Base-by-base conservation (phyloP, 2,888 invertebrate genomes). In the Philaethria dido region DNA sequence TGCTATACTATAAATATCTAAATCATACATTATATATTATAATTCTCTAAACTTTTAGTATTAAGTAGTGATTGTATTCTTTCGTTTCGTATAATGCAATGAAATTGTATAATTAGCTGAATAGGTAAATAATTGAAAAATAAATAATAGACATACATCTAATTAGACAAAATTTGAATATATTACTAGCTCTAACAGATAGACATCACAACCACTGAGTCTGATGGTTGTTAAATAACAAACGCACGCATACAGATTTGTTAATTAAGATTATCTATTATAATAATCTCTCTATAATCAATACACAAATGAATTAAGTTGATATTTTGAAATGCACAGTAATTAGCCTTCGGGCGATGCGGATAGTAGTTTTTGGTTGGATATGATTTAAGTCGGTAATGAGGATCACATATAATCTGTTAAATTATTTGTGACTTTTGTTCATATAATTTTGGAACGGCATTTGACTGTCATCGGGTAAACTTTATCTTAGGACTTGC, bases 241-340 rank as follows among this genome's bases (percentile, higher is more conserved):
- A n/a, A 22, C n/a, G 42, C n/a, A 39, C 42, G 4, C 25, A 42
- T 11, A 57, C 13, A 57, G 9, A 25, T 22, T 42, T 11, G 39
- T 57, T 57, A 57, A 57, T 57, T 25, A 55, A 54, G 39, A 63
- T 29, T 54, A 52, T 45, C 18, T 33, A 29, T 55, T 44, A 54
- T 54, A 63, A 18, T 63, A n/a, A 63, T 63, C 42, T 52, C 18
- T 14, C 25, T 16, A 33, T 61, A 66, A 33, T 63, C 66, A 69
- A 61, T 44, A 60, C 57, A 61, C 60, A 20, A 54, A 33, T 65
- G 57, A 48, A 25, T 64, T 47, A 47, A 45, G 57, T 48, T 64
- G 20, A 57, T 48, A 64, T 57, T 61, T 42, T 62, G 42, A 57
- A 57, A 42, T 42, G 9, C n/a, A 18, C 55, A 42, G 42, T 57